A percentile compares a stretch with the other conserved stretches of the same genome.
These are phyloP conservation scores for Diacarnus erythraeanus DNA, from an alignment of 37 sponge, comb jelly and placozoan species.

Conservation along the genomic window DNA sequence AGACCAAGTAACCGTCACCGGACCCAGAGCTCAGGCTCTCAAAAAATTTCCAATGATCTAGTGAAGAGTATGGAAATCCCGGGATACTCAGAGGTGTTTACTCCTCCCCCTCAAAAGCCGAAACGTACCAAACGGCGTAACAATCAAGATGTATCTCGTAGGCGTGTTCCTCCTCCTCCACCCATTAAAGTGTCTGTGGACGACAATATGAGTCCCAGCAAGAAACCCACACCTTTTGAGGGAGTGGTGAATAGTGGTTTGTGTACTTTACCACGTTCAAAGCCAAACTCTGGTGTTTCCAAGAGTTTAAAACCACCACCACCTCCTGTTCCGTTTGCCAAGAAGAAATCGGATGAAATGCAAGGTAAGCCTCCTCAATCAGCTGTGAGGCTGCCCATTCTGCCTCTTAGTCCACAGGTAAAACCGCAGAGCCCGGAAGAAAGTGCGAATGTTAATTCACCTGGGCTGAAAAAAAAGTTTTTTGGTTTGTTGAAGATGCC, in stretches of 20 bases:
- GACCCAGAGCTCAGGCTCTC: not conserved
- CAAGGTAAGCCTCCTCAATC: no score
- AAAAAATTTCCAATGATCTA: no score
- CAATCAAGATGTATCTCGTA: not conserved
- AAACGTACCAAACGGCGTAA: not conserved
- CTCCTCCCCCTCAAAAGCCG: not conserved
- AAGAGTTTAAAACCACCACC: conserved; percentile 23
- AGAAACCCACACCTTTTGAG: not conserved
- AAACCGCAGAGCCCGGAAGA: not conserved
- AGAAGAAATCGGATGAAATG: not conserved
- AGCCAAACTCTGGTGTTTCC: not conserved
- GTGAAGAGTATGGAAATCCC: no score
- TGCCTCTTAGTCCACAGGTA: not conserved
- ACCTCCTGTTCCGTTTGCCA: not conserved
- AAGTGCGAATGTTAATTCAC: not conserved
- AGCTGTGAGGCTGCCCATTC: not conserved
- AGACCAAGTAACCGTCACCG: not conserved
- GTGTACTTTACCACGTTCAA: not conserved
- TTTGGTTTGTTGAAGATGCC: not conserved
- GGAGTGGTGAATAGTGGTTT: not conserved
- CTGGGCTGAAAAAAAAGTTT: conserved; percentile 11
- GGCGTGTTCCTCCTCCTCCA: not conserved
- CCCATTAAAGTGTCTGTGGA: not conserved
- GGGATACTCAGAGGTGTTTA: no score
- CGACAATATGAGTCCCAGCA: not conserved